Percentiles rank a stretch among this genome's conserved stretches.
Conservation (phyloP, 1,140 invertebrate genomes). For the Pantala flavescens region DNA sequence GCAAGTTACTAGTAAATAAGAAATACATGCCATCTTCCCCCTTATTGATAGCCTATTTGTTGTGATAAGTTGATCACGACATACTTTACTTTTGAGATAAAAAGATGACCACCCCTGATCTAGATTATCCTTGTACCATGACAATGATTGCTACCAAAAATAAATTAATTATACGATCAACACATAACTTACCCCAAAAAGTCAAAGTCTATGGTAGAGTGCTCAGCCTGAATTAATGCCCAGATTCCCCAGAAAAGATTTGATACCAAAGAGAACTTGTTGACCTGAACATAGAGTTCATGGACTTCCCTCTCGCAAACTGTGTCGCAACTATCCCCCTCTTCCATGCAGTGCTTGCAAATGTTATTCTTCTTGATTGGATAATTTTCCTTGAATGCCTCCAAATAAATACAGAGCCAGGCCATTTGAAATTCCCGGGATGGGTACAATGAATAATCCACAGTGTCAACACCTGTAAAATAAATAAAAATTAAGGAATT, state of each 20-base stretch:
- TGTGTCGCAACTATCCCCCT: conserved; percentile 19
- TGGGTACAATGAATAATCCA: conserved; percentile 72
- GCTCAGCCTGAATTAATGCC: conserved; percentile 80
- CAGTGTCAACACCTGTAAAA: conserved; percentile 54
- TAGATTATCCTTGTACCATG: too few relatives aligned
- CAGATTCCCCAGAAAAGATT: conserved; percentile 91
- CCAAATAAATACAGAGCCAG: conserved; percentile 73
- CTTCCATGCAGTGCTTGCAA: conserved; percentile 11
- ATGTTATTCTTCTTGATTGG: neutral
- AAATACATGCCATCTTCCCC: too few relatives aligned
- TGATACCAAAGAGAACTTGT: conserved; percentile 65
- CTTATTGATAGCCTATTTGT: too few relatives aligned
- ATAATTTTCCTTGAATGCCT: conserved; percentile 42
- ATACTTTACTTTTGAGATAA: too few relatives aligned
- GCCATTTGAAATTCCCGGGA: conserved; percentile 60
- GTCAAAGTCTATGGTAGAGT: conserved; percentile 90
- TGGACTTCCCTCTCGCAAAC: conserved; percentile 49
- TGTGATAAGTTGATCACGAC: too few relatives aligned
- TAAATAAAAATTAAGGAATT: conserved; percentile 23
- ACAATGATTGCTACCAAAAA: conserved; percentile 5
- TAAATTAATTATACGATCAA: conserved; percentile 17
- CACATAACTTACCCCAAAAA: conserved; percentile 64
- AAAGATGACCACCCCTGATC: too few relatives aligned
- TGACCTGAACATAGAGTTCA: conserved; percentile 61
- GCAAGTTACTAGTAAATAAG: too few relatives aligned